phyloP scores from a whole-genome alignment of 2,888 invertebrate species.

The Ryuthela nishihirai region DNA sequence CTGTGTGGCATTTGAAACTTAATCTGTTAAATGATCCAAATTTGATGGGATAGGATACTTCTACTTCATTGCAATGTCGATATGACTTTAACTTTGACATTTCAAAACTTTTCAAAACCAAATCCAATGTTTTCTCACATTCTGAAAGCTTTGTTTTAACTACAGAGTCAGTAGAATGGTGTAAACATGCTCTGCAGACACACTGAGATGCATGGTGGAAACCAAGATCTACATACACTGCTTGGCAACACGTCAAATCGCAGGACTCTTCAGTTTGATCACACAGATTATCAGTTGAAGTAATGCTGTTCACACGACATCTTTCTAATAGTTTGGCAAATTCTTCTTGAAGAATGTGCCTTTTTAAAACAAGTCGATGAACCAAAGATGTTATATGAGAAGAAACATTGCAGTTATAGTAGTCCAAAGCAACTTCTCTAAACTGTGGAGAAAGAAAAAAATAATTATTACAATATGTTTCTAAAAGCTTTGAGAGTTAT shows the following conservation, averaged over 20 bases:
- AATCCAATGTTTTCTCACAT: slow-evolving; percentile 28
- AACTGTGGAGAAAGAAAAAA: slow-evolving; percentile 56
- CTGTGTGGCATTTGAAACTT: slow-evolving; percentile 22
- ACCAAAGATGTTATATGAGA: slow-evolving; percentile 48
- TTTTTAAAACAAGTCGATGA: slow-evolving; percentile 36
- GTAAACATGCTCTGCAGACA: slow-evolving; percentile 23
- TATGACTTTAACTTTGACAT: slow-evolving; percentile 14
- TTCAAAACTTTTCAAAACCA: slow-evolving; percentile 19
- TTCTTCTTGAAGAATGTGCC: slow-evolving; percentile 38
- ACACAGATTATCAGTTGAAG: slow-evolving; percentile 15
- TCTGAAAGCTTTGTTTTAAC: slow-evolving; percentile 29
- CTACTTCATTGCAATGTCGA: slow-evolving; percentile 20
- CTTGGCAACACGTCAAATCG: slow-evolving; percentile 31
- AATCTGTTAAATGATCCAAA: slow-evolving; percentile 27
- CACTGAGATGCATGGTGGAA: too few relatives aligned
- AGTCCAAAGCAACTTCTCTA: slow-evolving; percentile 67
- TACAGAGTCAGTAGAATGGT: slow-evolving; percentile 12
- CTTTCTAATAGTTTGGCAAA: slow-evolving; percentile 39
- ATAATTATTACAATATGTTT: too few relatives aligned
- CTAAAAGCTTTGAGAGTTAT: too few relatives aligned
- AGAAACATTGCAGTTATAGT: slow-evolving; percentile 64
- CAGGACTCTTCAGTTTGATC: slow-evolving; percentile 14
- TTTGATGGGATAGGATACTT: slow-evolving; percentile 29
- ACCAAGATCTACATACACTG: slow-evolving; percentile 5
- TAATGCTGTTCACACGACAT: slow-evolving; percentile 27